Evolutionary conservation across 2,797 vertebrate species (phyloP), one percentile per base, ranked within the genome.

Genomic region (Lophotriccus pileatus): DNA sequence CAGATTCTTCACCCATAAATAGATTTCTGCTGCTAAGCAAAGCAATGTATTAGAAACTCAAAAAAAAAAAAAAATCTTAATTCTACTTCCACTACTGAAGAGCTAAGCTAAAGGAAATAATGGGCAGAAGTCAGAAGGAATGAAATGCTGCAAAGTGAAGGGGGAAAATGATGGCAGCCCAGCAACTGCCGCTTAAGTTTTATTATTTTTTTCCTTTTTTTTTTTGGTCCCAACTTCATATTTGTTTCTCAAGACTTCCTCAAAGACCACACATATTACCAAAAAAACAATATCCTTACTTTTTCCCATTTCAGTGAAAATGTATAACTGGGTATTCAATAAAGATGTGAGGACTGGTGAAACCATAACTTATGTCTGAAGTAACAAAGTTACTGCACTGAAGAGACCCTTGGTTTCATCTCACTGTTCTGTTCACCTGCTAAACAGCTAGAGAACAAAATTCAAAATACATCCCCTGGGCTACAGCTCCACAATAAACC

Each of bases 1-100:
- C 58, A 82, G 73, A 84, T 24, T 77, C 28, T 86, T 92, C 87
- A 79, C 12, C 58, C 49, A 55, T 58, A 87, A 82, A 84, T 46
- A 91, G 58, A 76, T 81, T 46, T 87, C 79, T 87, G 82, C 56
- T 64, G 81, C 55, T 76, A 94, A 79, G 79, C 53, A 93, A 76
- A 76, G 50, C 56, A 87, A 60, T 30, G 21, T 80, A 83, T 21
- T 69, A 37, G 28, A 72, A 94, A 85, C 19, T 14, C 53, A 62
- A 67, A n/a, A 28, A 55, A 53, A 60, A 66, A 43, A 36, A 74
- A 43, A 43, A 37, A 79, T 25, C 50, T 79, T 87, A 82, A 76
- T 53, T 91, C 36, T 62, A 92, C 47, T 79, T 94, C 18, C 55
- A 76, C 28, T 76, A 60, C 13, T 34, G 23, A 92, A 70, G 41